Evolutionary conservation across 1,140 invertebrate species (phyloP).

Genomic region (Ceratina australensis): DNA sequence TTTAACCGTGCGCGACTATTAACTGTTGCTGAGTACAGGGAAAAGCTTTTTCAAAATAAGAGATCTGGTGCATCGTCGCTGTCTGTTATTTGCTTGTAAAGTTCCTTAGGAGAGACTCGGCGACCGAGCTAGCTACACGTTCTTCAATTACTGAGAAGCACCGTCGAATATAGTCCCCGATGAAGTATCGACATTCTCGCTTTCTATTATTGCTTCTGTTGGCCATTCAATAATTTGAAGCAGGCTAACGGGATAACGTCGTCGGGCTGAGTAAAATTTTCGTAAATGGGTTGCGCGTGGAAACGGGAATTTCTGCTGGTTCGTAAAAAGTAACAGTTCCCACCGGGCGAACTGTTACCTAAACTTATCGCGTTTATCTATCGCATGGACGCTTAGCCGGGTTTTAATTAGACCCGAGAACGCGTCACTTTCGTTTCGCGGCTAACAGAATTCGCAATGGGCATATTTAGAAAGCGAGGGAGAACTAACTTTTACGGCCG

Average conservation of each 20-base stretch:
- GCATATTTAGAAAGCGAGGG: constrained; percentile 13
- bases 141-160: constrained; percentile 6
- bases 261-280: too few species aligned
- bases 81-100: constrained; percentile 29
- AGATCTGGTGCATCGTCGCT: not conserved
- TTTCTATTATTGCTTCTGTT: too few species aligned
- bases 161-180: not conserved
- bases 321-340: constrained; percentile 36
- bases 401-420: constrained; percentile 29
- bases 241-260: too few species aligned
- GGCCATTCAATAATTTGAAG: too few species aligned
- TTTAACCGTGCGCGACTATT: constrained; percentile 21
- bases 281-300: not conserved
- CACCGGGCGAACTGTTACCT: constrained; percentile 42
- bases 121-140: not conserved
- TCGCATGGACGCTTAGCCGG: constrained; percentile 30
- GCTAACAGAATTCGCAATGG: not conserved
- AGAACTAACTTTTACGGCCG: not conserved
- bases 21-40: constrained; percentile 32
- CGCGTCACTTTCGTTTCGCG: constrained; percentile 22
- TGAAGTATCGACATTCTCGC: not conserved
- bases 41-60: constrained; percentile 38
- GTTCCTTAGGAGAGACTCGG: not conserved
- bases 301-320: constrained; percentile 33
- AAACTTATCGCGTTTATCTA: constrained; percentile 60